Conservation (phyloP, 2,113 vertebrate genomes). For the Plestiodon gilberti region DNA sequence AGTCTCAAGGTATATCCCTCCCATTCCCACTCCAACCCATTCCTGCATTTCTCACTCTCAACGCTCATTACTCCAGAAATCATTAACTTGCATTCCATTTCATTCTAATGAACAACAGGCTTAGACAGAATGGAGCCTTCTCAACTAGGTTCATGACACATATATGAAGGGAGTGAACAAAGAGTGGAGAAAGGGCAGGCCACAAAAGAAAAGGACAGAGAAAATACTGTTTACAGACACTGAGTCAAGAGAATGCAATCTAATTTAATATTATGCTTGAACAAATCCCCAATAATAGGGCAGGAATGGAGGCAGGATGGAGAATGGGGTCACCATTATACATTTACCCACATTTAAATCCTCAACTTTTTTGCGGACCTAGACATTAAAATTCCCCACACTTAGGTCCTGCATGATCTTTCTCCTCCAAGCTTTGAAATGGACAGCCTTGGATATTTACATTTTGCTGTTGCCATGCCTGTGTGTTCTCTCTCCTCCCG, state of each 20-base stretch:
- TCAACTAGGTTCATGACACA: constrained; percentile 2
- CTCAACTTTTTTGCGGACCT: no score
- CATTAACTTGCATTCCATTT: not conserved
- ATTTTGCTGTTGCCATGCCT: no score
- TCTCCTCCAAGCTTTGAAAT: no score
- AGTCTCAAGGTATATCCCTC: constrained; percentile 33
- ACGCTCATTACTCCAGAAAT: not conserved
- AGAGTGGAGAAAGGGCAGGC: not conserved
- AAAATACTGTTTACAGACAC: constrained; percentile 27
- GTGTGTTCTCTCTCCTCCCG: no score
- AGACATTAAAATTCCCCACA: no score
- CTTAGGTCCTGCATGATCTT: no score
- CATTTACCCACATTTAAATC: no score
- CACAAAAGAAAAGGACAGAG: constrained; percentile 26
- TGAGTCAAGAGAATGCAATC: constrained; percentile 7
- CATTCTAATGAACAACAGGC: not conserved
- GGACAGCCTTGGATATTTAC: no score
- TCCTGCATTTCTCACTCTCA: not conserved
- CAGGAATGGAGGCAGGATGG: constrained; percentile 6
- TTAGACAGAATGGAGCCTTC: constrained; percentile 8
- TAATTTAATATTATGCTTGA: constrained; percentile 47
- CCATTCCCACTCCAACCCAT: constrained; percentile 32
- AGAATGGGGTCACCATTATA: not conserved
- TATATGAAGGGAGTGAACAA: not conserved
- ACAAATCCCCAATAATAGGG: constrained; percentile 35